Evolutionary conservation across 2,797 vertebrate species (phyloP).

Genomic region (Ptychadena robeensis): DNA sequence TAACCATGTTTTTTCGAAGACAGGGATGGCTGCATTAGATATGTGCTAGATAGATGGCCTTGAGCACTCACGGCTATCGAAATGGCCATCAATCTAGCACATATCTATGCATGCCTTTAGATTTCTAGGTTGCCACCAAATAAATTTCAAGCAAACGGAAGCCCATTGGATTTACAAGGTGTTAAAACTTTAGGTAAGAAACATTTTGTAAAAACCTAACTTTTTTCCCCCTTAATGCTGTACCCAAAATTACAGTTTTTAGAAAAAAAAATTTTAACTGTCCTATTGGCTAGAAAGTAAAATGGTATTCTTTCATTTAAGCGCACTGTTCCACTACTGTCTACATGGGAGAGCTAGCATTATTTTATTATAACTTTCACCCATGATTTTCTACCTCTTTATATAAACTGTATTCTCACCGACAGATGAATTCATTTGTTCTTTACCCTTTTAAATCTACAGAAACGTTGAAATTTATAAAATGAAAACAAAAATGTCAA

Average conservation of each 20-base stretch:
- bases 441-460: background rate
- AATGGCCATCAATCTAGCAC: no score
- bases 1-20: no score
- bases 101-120: no score
- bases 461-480: background rate
- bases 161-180: no score
- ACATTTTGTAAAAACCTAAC: no score
- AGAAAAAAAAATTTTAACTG: background rate
- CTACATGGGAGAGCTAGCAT: background rate
- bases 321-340: background rate
- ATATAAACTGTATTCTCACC: background rate
- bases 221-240: no score
- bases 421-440: background rate
- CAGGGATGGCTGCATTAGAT: no score
- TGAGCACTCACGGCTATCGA: no score
- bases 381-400: conserved; percentile 28
- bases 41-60: no score
- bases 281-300: background rate
- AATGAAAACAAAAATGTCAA: background rate
- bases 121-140: no score
- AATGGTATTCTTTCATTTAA: background rate
- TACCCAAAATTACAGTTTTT: background rate
- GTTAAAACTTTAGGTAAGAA: no score
- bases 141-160: no score
- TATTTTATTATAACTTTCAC: background rate